phyloP scores from a whole-genome alignment of 2,797 vertebrate genomes.

The Sylvia borin region DNA sequence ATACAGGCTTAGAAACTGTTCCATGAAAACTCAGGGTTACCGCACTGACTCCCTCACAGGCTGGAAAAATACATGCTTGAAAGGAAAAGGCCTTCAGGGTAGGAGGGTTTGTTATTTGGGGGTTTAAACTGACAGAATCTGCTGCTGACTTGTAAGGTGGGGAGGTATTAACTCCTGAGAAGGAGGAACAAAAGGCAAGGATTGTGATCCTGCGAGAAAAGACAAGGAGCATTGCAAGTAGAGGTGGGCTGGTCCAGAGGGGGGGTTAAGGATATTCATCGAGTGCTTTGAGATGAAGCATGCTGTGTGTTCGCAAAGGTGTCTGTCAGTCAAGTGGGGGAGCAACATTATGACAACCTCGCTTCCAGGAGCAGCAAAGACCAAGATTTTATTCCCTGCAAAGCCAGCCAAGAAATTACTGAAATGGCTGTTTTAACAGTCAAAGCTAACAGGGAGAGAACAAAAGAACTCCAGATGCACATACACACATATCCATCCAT shows the following conservation, averaged over 20 bases:
- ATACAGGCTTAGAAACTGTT: conserved; percentile 32
- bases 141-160: conserved; percentile 60
- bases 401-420: conserved; percentile 43
- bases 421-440: conserved; percentile 51
- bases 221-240: conserved; percentile 9
- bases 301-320: conserved; percentile 11
- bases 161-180: conserved; percentile 45
- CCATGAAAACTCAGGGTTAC: conserved; percentile 37
- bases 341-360: conserved; percentile 42
- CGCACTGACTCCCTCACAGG: conserved; percentile 12
- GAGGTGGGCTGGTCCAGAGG: background rate
- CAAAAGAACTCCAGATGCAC: conserved; percentile 32
- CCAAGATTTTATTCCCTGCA: background rate
- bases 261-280: conserved; percentile 29
- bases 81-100: conserved; percentile 44
- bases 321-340: conserved; percentile 50
- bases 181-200: conserved; percentile 53
- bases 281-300: conserved; percentile 43
- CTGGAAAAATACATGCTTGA: conserved; percentile 54
- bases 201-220: conserved; percentile 42
- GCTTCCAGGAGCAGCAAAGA: conserved; percentile 21
- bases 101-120: conserved; percentile 60
- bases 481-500: background rate
- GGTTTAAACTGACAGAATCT: conserved; percentile 54
- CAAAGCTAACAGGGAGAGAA: conserved; percentile 53